phyloP scores from a whole-genome alignment of 1,140 invertebrate genomes.

The Tigriopus japonicus region DNA sequence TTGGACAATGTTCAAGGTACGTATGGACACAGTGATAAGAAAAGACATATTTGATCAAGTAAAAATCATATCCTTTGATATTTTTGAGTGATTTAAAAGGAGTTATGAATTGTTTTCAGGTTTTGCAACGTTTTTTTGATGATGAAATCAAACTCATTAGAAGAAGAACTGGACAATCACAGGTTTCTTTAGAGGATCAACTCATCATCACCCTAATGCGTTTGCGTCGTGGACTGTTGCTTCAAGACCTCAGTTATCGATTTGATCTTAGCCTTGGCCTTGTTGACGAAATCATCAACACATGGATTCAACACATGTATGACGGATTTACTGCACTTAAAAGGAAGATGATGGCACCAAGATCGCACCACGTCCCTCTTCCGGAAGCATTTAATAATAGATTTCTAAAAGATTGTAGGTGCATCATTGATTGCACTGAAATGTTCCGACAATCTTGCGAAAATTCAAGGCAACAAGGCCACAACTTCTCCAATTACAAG shows the following conservation, averaged over 20 bases:
- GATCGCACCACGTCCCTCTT: background rate
- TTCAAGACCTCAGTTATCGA: background rate
- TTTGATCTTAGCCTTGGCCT: background rate
- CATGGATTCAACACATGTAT: background rate
- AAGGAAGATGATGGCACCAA: background rate
- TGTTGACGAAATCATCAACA: background rate
- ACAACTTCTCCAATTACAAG: background rate
- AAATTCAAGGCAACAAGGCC: background rate
- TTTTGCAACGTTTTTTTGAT: background rate
- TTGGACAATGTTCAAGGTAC: background rate
- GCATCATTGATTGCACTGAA: background rate
- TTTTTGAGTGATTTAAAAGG: background rate
- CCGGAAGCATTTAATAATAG: background rate
- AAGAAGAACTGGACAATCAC: background rate
- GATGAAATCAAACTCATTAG: background rate
- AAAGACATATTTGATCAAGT: background rate
- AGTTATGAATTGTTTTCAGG: background rate
- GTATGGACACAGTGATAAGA: background rate
- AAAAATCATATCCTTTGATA: background rate
- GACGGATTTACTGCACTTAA: background rate
- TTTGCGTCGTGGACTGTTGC: background rate
- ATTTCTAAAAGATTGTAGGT: background rate
- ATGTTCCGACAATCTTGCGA: background rate
- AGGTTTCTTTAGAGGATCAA: too few relatives aligned
- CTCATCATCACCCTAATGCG: background rate